Conservation (phyloP, 2,113 vertebrate genomes). For the Todiramphus chloris region DNA sequence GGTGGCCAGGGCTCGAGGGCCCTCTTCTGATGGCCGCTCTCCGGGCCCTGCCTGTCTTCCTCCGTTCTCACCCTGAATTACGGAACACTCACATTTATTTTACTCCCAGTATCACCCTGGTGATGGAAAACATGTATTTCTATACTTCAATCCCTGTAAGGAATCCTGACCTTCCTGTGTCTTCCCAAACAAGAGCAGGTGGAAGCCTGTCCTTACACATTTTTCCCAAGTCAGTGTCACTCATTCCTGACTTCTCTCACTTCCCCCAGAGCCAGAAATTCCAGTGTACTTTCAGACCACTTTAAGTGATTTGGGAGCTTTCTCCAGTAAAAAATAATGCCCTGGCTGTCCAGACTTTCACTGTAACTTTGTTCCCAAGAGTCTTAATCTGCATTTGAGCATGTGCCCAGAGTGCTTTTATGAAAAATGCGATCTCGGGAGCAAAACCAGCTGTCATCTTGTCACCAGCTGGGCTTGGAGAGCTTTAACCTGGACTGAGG, state of each 20-base stretch:
- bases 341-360: background rate
- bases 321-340: fast-evolving
- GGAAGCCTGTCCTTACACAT: background rate
- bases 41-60: background rate
- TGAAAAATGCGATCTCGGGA: background rate
- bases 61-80: background rate
- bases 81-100: background rate
- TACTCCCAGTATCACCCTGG: fast-evolving
- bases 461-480: background rate
- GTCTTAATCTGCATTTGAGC: background rate
- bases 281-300: background rate
- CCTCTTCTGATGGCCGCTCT: background rate
- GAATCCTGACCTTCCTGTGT: background rate
- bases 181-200: background rate
- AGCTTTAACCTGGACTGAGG: background rate
- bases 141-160: background rate
- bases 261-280: background rate
- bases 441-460: background rate
- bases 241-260: background rate
- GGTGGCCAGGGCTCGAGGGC: background rate
- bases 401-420: background rate
- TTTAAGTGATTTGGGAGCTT: background rate
- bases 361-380: background rate
- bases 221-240: background rate
- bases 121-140: background rate